phyloP scores from a whole-genome alignment of 1,140 invertebrate genomes.

The Littorina saxatilis region DNA sequence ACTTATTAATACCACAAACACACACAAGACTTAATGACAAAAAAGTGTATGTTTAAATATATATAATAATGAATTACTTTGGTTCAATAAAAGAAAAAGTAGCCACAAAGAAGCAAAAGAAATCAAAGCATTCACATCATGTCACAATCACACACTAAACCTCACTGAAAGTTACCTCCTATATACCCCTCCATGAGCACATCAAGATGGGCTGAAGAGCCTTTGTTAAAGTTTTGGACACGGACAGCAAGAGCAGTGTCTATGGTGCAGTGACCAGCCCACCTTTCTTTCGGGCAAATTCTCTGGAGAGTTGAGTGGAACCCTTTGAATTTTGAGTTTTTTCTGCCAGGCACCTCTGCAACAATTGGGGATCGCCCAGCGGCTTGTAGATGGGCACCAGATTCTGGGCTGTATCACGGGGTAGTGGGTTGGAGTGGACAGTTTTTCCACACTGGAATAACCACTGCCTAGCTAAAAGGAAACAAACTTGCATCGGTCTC shows the following conservation, averaged over 20 bases:
- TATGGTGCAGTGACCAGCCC: not conserved
- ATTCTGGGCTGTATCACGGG: not conserved
- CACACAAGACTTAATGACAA: too few species aligned
- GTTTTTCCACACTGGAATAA: too few species aligned
- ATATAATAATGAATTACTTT: too few species aligned
- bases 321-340: slow-evolving; percentile 19
- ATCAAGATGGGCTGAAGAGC: not conserved
- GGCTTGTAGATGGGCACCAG: not conserved
- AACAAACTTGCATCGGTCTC: too few species aligned
- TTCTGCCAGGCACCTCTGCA: not conserved
- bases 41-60: too few species aligned
- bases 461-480: too few species aligned
- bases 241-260: slow-evolving; percentile 2
- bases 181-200: slow-evolving; percentile 12
- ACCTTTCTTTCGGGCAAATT: slow-evolving; percentile 4
- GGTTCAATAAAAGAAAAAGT: too few species aligned
- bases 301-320: slow-evolving; percentile 10
- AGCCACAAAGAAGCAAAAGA: too few species aligned
- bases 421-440: not conserved
- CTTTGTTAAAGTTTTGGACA: slow-evolving; percentile 15
- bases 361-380: not conserved
- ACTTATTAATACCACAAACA: too few species aligned
- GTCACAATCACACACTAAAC: too few species aligned
- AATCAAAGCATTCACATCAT: too few species aligned
- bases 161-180: too few species aligned